These are phyloP conservation scores for Antigone vipio DNA, from an alignment of 2,113 vertebrate genomes.

Conservation along the genomic window DNA sequence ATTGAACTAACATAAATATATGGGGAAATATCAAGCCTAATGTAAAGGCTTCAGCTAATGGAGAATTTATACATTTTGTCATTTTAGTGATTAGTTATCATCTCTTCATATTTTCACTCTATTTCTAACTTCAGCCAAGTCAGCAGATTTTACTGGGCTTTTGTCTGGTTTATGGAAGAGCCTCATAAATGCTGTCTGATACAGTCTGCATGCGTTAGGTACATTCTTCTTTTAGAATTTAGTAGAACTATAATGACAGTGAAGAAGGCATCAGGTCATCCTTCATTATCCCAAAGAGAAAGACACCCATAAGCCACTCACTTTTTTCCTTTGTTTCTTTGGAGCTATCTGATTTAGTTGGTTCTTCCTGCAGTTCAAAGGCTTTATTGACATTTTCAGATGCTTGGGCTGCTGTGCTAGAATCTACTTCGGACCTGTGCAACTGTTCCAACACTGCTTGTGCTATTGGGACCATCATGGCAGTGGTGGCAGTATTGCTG, in stretches of 20 bases:
- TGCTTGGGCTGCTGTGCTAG: fast-evolving
- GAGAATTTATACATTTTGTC: neutral
- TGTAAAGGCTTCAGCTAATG: neutral
- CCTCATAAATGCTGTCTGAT: neutral
- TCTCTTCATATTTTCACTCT: neutral
- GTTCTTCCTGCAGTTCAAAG: constrained; percentile 73
- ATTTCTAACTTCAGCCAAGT: neutral
- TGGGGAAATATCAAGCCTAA: neutral
- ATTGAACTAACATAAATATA: neutral
- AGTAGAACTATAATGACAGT: neutral
- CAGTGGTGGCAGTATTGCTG: constrained; percentile 92
- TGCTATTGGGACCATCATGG: constrained; percentile 95
- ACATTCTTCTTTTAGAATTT: neutral
- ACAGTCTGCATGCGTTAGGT: neutral
- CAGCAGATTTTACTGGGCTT: neutral
- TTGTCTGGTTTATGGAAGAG: neutral
- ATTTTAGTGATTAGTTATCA: neutral
- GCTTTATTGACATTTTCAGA: constrained; percentile 21
- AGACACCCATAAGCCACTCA: neutral
- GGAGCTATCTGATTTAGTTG: neutral
- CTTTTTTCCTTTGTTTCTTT: neutral
- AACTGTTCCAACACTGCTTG: constrained; percentile 88
- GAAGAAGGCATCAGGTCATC: neutral
- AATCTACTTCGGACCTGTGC: constrained; percentile 29
- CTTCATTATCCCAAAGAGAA: neutral